Conservation (phyloP, 2,888 invertebrate species). For the Orchesellides sinensis region DNA sequence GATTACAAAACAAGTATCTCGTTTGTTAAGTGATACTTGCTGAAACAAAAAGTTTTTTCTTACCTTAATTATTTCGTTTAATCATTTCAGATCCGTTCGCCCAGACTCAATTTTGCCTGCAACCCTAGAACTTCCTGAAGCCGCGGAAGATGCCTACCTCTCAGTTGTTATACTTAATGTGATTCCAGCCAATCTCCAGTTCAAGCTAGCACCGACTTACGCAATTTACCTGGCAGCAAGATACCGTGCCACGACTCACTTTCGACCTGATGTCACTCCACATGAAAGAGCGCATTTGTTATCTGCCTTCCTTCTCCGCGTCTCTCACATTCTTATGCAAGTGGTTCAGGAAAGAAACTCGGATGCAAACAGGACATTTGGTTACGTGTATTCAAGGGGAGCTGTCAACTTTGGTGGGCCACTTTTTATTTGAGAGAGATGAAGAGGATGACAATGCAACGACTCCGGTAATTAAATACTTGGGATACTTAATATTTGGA, state of each 20-base stretch:
- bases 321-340: conserved; percentile 80
- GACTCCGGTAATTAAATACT: conserved; percentile 78
- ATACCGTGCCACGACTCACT: conserved; percentile 95
- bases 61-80: conserved; percentile 25
- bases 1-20: no score
- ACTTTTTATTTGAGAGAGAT: conserved; percentile 86
- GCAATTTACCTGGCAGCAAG: conserved; percentile 92
- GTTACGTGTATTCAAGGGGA: conserved; percentile 81
- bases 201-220: conserved; percentile 98
- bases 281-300: conserved; percentile 94
- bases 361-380: conserved; percentile 87
- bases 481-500: neutral
- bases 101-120: conserved; percentile 84
- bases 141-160: conserved; percentile 94
- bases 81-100: conserved; percentile 66
- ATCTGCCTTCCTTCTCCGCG: conserved; percentile 92
- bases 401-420: conserved; percentile 87
- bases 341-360: conserved; percentile 85
- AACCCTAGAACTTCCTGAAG: conserved; percentile 95
- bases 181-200: conserved; percentile 89
- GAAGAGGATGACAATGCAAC: conserved; percentile 85
- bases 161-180: conserved; percentile 91
- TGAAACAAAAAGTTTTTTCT: no score
- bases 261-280: conserved; percentile 93
- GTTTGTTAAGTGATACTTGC: no score